Conservation (phyloP, 1,140 invertebrate genomes). For the Drosophila rufa region DNA sequence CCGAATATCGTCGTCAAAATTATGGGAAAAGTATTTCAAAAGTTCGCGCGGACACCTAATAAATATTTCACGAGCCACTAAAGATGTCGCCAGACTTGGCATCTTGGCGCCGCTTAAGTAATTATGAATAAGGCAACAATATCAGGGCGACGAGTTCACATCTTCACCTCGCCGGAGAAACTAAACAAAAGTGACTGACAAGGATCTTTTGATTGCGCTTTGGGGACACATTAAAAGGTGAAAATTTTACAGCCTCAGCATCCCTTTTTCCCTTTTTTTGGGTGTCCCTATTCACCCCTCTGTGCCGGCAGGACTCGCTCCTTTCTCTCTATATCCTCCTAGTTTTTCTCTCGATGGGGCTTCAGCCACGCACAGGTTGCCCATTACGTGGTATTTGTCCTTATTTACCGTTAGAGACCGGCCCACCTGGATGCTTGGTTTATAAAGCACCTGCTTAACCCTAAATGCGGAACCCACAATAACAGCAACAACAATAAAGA, state of each 20-base stretch:
- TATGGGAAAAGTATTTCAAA: conserved; percentile 36
- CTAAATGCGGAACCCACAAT: conserved; percentile 63
- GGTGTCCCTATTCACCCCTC: background rate
- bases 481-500: conserved; percentile 1
- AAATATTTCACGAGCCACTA: conserved; percentile 66
- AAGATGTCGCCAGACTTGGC: conserved; percentile 66
- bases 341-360: conserved; percentile 35
- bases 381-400: conserved; percentile 63
- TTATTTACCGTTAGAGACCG: conserved; percentile 67
- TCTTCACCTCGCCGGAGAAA: conserved; percentile 11
- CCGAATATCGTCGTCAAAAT: conserved; percentile 17
- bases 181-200: conserved; percentile 52
- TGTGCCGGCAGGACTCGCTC: background rate
- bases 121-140: conserved; percentile 53
- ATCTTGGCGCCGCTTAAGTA: conserved; percentile 61
- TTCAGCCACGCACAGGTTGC: conserved; percentile 50
- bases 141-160: conserved; percentile 12
- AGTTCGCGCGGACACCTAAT: conserved; percentile 41
- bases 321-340: conserved; percentile 2
- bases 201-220: conserved; percentile 75
- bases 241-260: conserved; percentile 60
- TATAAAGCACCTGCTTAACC: conserved; percentile 84
- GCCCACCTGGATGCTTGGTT: conserved; percentile 58
- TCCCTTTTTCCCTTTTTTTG: background rate
- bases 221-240: conserved; percentile 80